A percentile compares a stretch with the other conserved stretches of the same genome.
phyloP scores from a whole-genome alignment of 1,140 invertebrate species.

The Dufourea novaeangliae region DNA sequence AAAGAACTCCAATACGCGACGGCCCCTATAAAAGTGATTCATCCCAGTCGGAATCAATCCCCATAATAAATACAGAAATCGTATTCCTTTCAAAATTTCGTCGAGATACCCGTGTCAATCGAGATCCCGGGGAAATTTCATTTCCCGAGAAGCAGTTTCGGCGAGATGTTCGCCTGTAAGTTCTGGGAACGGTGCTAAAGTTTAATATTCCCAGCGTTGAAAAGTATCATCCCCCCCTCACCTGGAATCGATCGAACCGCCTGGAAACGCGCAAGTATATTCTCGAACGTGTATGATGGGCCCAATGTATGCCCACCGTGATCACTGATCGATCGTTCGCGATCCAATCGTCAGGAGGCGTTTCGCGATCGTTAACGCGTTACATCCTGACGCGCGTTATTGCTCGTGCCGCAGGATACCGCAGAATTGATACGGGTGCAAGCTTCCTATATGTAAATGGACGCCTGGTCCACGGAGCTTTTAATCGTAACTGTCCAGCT shows the following conservation, averaged over 20 bases:
- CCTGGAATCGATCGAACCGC: background rate
- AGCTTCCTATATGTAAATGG: constrained; percentile 43
- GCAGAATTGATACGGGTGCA: constrained; percentile 55
- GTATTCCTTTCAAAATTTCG: constrained; percentile 9
- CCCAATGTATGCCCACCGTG: background rate
- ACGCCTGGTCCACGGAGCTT: constrained; percentile 41
- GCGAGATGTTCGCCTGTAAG: background rate
- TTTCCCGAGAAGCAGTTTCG: background rate
- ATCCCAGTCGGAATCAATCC: background rate
- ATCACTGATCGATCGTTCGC: constrained; percentile 32
- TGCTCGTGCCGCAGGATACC: constrained; percentile 31
- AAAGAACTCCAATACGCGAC: background rate
- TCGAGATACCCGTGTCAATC: background rate
- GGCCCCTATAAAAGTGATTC: background rate
- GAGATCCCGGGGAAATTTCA: background rate
- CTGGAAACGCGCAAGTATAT: too few species aligned
- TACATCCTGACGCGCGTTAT: constrained; percentile 12
- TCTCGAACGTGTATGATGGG: too few species aligned
- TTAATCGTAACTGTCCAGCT: constrained; percentile 62
- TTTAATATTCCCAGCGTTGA: background rate
- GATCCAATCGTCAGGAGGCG: constrained; percentile 13
- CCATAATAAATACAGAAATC: constrained; percentile 4
- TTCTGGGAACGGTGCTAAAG: background rate
- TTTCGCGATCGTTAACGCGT: background rate
- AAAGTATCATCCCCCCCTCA: background rate